Base-by-base conservation (phyloP, 2,888 invertebrate species). In the Troides helena region DNA sequence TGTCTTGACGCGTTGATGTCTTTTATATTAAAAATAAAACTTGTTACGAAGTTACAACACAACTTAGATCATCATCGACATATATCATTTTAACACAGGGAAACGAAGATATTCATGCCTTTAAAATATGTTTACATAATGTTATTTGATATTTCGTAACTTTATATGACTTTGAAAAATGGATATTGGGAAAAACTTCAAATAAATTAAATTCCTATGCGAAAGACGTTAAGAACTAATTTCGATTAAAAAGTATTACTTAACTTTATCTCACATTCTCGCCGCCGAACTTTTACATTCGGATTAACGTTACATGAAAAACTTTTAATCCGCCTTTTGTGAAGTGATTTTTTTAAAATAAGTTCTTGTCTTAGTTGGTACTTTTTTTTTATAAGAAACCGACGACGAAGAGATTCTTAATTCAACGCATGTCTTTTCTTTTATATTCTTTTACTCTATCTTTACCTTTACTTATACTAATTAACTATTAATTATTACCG, bases 1-100 rank as follows among this genome's bases (percentile, higher is more conserved):
- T 56, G 21, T 18, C 18, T 30, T 60, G 58, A 68, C 69, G 65
- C 69, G 69, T 69, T 69, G 69, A 69, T 57, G 65, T 69, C 69
- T 69, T 69, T 69, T 65, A 36, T 58, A 58, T 65, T 43, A 58
- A 61, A 62, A 57, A 23, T 62, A 17, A 39, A 30, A 8, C 18
- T 61, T 39, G 14, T 43, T 7, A 43, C 43, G 12, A 43, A 12
- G 14, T 46, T 46, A 46, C 14, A 12, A 46, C 12, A 12, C 14
- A 46, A 46, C 12, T 46, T 46, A 46, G 14, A 46, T 12, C 46
- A 46, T 46, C 12, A 46, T 14, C 30, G 3, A 30, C 46, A 46
- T 46, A 46, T 46, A 14, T 46, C 46, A 46, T 46, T 46, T 46
- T 46, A 46, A 46, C 14, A 46, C 46, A 46, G 46, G 46, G 46